phyloP scores from a whole-genome alignment of 2,888 invertebrate genomes.

The Lasioglossum malachurum region DNA sequence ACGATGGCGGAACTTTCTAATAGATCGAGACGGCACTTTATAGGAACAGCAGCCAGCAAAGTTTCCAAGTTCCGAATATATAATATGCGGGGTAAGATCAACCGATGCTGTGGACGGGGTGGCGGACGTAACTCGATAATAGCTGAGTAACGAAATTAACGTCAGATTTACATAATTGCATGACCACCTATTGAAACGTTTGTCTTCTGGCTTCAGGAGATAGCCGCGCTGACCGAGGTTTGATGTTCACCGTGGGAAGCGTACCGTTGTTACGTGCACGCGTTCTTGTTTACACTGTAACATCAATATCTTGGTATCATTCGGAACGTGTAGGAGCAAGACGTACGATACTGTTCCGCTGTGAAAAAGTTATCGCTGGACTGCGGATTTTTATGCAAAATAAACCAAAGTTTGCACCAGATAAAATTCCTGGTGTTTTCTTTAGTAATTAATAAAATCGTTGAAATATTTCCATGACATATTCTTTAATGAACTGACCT shows the following conservation, averaged over 20 bases:
- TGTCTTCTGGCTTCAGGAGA: slow-evolving; percentile 33
- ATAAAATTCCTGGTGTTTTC: too few relatives aligned
- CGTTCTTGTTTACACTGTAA: background rate
- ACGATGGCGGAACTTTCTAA: slow-evolving; percentile 59
- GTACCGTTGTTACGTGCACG: background rate
- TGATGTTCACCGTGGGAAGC: background rate
- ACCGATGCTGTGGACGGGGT: slow-evolving; percentile 24
- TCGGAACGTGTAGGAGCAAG: background rate
- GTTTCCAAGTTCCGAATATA: slow-evolving; percentile 48
- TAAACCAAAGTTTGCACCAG: too few relatives aligned
- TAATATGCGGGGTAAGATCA: slow-evolving; percentile 40
- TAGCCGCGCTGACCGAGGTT: slow-evolving; percentile 36
- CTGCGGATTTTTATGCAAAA: too few relatives aligned
- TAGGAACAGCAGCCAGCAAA: slow-evolving; percentile 40
- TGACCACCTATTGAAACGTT: slow-evolving; percentile 35
- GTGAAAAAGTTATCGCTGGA: too few relatives aligned
- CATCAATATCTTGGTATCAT: background rate
- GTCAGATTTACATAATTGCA: slow-evolving; percentile 49
- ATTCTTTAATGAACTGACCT: too few relatives aligned
- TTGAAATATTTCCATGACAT: too few relatives aligned
- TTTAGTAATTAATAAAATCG: too few relatives aligned
- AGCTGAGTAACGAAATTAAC: slow-evolving; percentile 45
- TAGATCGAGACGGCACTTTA: slow-evolving; percentile 50
- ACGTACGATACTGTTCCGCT: background rate
- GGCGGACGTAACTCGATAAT: slow-evolving; percentile 40